Evolutionary conservation across 2,113 vertebrate genomes (phyloP).

Genomic region (Etia nguti): DNA sequence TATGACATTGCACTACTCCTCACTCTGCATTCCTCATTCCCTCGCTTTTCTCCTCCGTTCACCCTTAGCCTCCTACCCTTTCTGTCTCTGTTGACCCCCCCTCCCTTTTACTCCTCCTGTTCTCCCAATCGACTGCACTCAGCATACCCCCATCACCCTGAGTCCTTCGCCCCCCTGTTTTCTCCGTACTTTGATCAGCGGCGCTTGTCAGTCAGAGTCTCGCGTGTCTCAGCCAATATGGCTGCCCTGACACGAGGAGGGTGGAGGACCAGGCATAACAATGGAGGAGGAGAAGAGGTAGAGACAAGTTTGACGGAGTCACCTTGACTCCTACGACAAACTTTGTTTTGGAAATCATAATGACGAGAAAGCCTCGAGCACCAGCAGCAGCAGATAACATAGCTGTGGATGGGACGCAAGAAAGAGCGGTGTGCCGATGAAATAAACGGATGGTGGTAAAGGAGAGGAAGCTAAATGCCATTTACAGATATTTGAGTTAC

Average conservation of each 20-base stretch:
- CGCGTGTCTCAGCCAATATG: constrained; percentile 41
- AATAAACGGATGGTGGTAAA: background rate
- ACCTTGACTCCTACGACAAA: constrained; percentile 56
- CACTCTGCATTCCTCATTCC: background rate
- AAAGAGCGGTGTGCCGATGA: constrained; percentile 20
- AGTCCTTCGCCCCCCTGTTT: background rate
- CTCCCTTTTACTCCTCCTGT: background rate
- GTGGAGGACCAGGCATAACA: constrained; percentile 35
- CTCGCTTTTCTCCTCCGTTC: background rate
- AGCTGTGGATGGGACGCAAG: constrained; percentile 10
- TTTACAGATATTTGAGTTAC: background rate
- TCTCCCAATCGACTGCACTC: background rate
- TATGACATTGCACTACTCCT: constrained; percentile 36
- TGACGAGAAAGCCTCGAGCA: constrained; percentile 10
- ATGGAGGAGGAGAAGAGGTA: constrained; percentile 45
- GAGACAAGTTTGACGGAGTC: constrained; percentile 44
- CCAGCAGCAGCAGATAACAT: background rate
- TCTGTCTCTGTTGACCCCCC: background rate
- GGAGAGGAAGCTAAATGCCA: background rate
- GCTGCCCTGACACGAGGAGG: constrained; percentile 49
- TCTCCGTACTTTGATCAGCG: constrained; percentile 39
- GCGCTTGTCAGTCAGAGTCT: constrained; percentile 36
- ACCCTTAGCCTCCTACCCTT: constrained; percentile 9
- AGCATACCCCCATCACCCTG: background rate
- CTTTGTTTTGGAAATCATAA: constrained; percentile 50